Conservation (phyloP, 2,113 vertebrate species). For the Falco punctatus region DNA sequence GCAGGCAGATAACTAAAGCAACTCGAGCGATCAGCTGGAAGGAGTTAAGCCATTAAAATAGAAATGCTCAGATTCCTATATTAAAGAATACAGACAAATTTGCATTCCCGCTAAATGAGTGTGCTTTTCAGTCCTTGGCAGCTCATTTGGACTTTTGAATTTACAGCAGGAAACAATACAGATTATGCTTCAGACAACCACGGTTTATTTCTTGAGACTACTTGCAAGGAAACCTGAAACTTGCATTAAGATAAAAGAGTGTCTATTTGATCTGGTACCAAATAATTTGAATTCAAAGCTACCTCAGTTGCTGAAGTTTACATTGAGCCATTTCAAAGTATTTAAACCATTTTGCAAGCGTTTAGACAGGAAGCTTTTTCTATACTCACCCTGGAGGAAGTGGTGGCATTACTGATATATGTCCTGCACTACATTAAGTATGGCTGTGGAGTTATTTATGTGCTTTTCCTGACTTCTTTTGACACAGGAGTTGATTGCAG, state of each 20-base stretch:
- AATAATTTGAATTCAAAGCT: background rate
- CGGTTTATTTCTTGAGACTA: background rate
- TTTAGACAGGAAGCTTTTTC: background rate
- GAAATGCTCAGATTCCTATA: background rate
- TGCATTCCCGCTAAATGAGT: background rate
- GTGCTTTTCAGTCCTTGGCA: background rate
- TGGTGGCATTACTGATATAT: constrained; percentile 28
- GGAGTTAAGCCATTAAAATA: background rate
- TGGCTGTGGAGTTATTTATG: background rate
- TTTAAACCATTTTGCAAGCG: background rate
- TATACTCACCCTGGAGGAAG: constrained; percentile 72
- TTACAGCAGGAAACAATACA: constrained; percentile 4
- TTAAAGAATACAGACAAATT: background rate
- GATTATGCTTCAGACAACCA: background rate
- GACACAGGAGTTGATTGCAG: constrained; percentile 54
- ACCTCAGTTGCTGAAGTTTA: background rate
- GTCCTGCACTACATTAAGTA: constrained; percentile 33
- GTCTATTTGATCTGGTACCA: background rate
- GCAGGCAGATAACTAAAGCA: background rate
- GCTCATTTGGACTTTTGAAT: background rate
- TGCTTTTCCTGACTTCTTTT: constrained; percentile 22
- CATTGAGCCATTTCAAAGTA: background rate
- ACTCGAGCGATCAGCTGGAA: background rate
- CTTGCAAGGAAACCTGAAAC: background rate
- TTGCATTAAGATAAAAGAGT: background rate